phyloP scores from a whole-genome alignment of 2,888 invertebrate genomes.

The Proisotoma minuta region DNA sequence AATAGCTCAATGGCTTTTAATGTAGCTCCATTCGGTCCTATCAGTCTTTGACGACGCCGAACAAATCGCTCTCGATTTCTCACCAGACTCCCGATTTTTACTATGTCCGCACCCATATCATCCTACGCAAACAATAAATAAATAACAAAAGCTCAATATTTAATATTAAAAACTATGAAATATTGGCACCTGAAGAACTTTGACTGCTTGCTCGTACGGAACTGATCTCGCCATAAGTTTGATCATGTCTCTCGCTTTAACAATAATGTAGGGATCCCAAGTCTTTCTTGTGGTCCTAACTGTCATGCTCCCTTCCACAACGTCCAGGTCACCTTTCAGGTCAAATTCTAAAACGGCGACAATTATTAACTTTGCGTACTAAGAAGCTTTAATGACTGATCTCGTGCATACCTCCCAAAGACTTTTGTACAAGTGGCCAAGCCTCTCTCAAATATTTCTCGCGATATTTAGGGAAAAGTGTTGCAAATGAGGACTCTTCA shows the following conservation, averaged over 20 bases:
- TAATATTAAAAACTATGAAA: not conserved
- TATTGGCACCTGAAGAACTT: slow-evolving; percentile 57
- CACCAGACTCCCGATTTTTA: slow-evolving; percentile 88
- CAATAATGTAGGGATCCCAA: slow-evolving; percentile 95
- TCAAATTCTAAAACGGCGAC: slow-evolving; percentile 59
- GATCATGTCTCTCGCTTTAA: slow-evolving; percentile 94
- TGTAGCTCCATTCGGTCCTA: slow-evolving; percentile 97
- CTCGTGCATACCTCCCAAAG: slow-evolving; percentile 55
- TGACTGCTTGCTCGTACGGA: slow-evolving; percentile 88
- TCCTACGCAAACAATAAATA: slow-evolving; percentile 60
- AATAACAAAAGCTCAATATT: not conserved
- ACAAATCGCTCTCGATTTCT: slow-evolving; percentile 89
- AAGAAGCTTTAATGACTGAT: not conserved
- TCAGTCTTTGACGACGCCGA: slow-evolving; percentile 85
- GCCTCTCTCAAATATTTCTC: slow-evolving; percentile 92
- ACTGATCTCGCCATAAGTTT: slow-evolving; percentile 92
- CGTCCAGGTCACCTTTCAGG: slow-evolving; percentile 81
- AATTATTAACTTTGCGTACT: no score
- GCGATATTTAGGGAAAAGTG: slow-evolving; percentile 92
- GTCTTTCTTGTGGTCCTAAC: slow-evolving; percentile 93
- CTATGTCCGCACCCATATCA: slow-evolving; percentile 88
- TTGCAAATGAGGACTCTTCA: slow-evolving; percentile 94
- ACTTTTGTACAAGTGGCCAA: slow-evolving; percentile 90
- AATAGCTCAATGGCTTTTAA: slow-evolving; percentile 93
- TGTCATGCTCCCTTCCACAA: slow-evolving; percentile 89